A percentile compares a stretch with the other conserved stretches of the same genome.
Evolutionary conservation across 2,113 vertebrate genomes (phyloP).

Genomic region (Nannobrachium achirus): DNA sequence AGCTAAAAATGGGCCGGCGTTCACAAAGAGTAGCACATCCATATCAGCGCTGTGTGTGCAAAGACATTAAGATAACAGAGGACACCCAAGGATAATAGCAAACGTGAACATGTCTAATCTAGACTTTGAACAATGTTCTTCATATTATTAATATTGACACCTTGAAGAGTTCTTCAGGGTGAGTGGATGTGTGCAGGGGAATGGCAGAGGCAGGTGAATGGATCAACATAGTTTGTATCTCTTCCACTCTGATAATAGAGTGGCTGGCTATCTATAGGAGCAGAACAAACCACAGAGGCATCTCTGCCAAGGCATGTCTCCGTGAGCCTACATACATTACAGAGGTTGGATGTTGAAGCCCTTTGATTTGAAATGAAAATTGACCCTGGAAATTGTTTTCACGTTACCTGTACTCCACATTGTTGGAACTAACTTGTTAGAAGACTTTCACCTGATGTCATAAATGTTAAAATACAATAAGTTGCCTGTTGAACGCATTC

Average conservation of each 20-base stretch:
- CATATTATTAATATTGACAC: constrained; percentile 10
- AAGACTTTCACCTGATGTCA: background rate
- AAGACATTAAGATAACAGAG: no score
- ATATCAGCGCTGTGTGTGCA: no score
- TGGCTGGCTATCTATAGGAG: constrained; percentile 70
- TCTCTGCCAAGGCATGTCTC: constrained; percentile 54
- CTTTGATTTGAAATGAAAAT: constrained; percentile 30
- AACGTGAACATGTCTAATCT: background rate
- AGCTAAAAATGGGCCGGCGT: no score
- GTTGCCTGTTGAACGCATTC: background rate
- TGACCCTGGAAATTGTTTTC: constrained; percentile 5
- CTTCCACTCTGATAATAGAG: constrained; percentile 71
- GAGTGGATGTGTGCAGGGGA: constrained; percentile 39
- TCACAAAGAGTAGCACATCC: background rate
- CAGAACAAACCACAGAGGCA: constrained; percentile 66
- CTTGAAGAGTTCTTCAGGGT: constrained; percentile 25
- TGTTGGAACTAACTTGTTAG: background rate
- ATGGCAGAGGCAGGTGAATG: constrained; percentile 78
- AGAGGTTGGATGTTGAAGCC: constrained; percentile 23
- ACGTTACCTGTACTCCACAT: background rate
- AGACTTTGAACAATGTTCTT: background rate
- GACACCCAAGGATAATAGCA: no score
- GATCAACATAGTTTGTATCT: constrained; percentile 68
- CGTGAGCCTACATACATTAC: constrained; percentile 28
- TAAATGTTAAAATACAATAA: background rate